Evolutionary conservation across 2,888 invertebrate species (phyloP).

Genomic region (Oscheius sp.): DNA sequence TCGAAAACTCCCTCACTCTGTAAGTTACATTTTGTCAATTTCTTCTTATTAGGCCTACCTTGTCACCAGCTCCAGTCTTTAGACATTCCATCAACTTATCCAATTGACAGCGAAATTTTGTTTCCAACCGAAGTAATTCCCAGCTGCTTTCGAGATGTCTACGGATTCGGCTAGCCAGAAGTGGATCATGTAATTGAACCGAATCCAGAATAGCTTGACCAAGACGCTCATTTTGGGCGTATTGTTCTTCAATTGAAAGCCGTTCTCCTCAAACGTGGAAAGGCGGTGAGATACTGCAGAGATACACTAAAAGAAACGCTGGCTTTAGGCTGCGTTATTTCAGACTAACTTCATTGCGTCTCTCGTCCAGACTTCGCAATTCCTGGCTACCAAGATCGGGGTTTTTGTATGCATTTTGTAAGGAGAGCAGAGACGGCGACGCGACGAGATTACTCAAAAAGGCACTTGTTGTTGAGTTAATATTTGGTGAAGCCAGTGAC

Average conservation of each 20-base stretch:
- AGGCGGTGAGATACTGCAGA: conserved; percentile 38
- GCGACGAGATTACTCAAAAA: conserved; percentile 53
- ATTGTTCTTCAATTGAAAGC: conserved; percentile 37
- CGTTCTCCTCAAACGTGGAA: conserved; percentile 44
- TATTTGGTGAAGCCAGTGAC: conserved; percentile 41
- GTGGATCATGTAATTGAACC: conserved; percentile 39
- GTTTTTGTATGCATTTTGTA: conserved; percentile 48
- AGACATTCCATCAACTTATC: conserved; percentile 45
- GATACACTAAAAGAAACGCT: conserved; percentile 29
- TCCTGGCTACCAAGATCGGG: conserved; percentile 49
- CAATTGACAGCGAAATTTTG: conserved; percentile 47
- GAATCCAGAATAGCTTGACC: conserved; percentile 36
- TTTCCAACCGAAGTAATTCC: conserved; percentile 50
- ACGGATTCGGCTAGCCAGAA: conserved; percentile 38
- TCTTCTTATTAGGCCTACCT: conserved; percentile 27
- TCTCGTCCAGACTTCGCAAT: conserved; percentile 34
- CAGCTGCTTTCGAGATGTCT: conserved; percentile 44
- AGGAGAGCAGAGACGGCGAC: conserved; percentile 52
- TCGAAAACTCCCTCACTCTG: conserved; percentile 40
- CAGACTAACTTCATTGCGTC: conserved; percentile 36
- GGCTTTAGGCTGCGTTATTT: too few species aligned
- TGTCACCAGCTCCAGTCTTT: conserved; percentile 43
- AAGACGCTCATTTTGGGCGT: conserved; percentile 43
- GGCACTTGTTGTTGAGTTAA: conserved; percentile 45
- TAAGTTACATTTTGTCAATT: conserved; percentile 23